These are phyloP conservation scores for Xylocopa sonorina DNA, from an alignment of 1,140 invertebrate genomes.

Conservation along the genomic window DNA sequence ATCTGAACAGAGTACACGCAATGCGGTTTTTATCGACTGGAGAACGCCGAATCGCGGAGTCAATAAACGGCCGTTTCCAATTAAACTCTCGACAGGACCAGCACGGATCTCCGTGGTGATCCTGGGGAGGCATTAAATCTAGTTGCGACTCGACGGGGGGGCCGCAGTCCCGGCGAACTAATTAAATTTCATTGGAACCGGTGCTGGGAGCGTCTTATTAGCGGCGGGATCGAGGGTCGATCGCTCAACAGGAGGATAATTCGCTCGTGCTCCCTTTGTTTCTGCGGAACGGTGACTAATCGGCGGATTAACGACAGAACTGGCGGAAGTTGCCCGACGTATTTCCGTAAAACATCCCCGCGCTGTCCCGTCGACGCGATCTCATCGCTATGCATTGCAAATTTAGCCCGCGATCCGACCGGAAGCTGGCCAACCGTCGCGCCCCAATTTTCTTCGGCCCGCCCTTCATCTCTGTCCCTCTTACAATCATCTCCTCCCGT, in stretches of 20 bases:
- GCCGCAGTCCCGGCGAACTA: background rate
- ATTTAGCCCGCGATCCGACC: conserved; percentile 2
- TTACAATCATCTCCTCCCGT: no score
- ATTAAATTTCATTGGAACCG: conserved; percentile 27
- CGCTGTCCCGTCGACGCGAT: background rate
- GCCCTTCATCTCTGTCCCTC: no score
- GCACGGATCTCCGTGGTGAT: conserved; percentile 14
- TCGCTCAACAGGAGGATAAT: background rate
- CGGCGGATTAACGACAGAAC: conserved; percentile 29
- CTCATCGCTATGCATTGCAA: conserved; percentile 33
- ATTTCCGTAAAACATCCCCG: conserved; percentile 10
- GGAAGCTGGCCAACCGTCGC: no score
- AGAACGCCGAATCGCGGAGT: background rate
- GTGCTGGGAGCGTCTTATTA: conserved; percentile 17
- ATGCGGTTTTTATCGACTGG: background rate
- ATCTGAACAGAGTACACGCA: background rate
- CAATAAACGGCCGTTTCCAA: background rate
- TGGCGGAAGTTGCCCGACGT: background rate
- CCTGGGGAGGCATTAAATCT: conserved; percentile 12
- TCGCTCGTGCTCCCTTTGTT: conserved; percentile 11
- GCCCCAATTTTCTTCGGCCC: no score
- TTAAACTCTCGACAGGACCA: background rate
- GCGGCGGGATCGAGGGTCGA: background rate
- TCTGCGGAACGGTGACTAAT: conserved; percentile 42
- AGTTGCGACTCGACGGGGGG: background rate